Conservation (phyloP, 2,113 vertebrate species). For the Diadophis punctatus region DNA sequence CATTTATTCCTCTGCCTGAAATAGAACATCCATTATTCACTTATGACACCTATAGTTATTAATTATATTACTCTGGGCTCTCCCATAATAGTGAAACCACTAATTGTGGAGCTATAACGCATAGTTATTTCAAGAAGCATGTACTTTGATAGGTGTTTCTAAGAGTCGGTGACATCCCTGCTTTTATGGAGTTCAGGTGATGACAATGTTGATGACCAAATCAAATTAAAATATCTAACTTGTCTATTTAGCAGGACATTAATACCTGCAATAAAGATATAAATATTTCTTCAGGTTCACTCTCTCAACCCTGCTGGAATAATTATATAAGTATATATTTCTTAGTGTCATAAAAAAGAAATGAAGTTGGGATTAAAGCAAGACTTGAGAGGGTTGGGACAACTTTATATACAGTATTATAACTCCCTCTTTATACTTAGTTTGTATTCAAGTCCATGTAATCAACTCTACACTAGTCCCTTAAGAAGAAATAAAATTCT, state of each 20-base stretch:
- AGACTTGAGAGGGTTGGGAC: not conserved
- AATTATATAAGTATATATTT: conserved; percentile 33
- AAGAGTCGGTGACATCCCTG: not conserved
- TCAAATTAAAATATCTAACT: conserved; percentile 15
- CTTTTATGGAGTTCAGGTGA: conserved; percentile 18
- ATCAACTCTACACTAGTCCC: not conserved
- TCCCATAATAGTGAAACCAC: conserved; percentile 43
- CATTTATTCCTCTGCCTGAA: conserved; percentile 54
- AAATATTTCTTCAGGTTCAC: conserved; percentile 25
- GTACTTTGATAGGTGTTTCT: conserved; percentile 28
- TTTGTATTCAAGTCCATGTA: not conserved
- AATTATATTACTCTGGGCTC: conserved; percentile 53
- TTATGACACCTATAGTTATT: conserved; percentile 55
- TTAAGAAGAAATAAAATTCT: not conserved
- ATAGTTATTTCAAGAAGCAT: conserved; percentile 28
- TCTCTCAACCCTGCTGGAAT: conserved; percentile 19
- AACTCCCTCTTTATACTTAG: not conserved
- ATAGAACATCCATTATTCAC: conserved; percentile 56
- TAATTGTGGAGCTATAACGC: conserved; percentile 55
- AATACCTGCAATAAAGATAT: conserved; percentile 11
- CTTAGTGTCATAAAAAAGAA: not conserved
- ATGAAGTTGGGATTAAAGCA: not conserved
- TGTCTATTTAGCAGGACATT: not conserved
- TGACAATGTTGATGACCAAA: not conserved
- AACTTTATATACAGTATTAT: not conserved